Evolutionary conservation across 2,113 vertebrate species (phyloP).

Genomic region (Heterocephalus glaber): DNA sequence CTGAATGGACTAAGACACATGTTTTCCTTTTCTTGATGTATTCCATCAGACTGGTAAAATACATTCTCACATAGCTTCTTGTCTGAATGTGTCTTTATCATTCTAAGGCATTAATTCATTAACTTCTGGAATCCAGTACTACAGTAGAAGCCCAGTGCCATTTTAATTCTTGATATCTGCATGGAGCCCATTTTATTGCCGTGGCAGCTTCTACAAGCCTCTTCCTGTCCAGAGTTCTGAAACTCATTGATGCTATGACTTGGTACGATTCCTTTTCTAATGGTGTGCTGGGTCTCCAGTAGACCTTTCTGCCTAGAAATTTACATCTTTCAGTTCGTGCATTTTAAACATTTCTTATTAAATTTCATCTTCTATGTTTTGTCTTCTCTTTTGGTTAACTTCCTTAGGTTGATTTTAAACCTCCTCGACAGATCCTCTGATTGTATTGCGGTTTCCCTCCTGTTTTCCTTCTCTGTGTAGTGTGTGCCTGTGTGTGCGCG

Average conservation of each 20-base stretch:
- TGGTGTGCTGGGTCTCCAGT: neutral
- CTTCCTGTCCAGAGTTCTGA: slow-evolving; percentile 1
- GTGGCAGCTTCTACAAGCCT: neutral
- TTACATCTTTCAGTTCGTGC: neutral
- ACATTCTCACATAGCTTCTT: neutral
- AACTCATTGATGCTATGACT: slow-evolving; percentile 7
- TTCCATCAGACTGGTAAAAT: neutral
- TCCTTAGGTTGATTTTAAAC: neutral
- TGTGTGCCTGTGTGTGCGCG: neutral
- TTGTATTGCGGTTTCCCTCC: neutral
- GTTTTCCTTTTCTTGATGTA: neutral
- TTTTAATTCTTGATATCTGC: no score
- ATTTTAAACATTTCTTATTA: neutral
- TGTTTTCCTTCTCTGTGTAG: neutral
- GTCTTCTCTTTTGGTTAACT: neutral
- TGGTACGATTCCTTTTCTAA: neutral
- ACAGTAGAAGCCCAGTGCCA: neutral
- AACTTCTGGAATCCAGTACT: neutral
- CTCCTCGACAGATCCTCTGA: neutral
- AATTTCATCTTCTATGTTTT: neutral
- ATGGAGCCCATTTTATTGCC: neutral
- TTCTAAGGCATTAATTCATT: slow-evolving; percentile 19
- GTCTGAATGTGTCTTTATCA: neutral
- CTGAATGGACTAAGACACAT: neutral
- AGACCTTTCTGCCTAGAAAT: neutral